Evolutionary conservation across 2,888 invertebrate genomes (phyloP).

Genomic region (Agonopterix alstromeriana): DNA sequence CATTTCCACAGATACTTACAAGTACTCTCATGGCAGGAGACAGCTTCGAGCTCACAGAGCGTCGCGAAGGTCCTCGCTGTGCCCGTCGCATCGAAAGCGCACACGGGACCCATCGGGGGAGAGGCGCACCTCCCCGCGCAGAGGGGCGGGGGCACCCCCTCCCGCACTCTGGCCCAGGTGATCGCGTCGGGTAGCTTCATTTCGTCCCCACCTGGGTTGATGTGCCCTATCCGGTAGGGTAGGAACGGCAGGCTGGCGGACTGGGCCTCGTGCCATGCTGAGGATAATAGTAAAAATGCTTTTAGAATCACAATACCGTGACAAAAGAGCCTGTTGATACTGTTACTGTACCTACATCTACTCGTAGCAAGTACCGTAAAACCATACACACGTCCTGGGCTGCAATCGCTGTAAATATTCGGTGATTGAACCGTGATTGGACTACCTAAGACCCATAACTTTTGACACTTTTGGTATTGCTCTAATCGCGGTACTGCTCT

Average conservation of each 20-base stretch:
- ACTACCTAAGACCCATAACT: no score
- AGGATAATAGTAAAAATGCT: background rate
- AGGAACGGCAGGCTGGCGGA: slow-evolving; percentile 51
- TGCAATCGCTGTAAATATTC: no score
- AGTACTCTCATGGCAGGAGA: slow-evolving; percentile 75
- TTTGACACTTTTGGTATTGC: no score
- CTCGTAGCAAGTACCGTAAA: no score
- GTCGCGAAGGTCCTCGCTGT: slow-evolving; percentile 75
- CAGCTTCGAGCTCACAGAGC: slow-evolving; percentile 74
- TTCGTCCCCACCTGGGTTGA: slow-evolving; percentile 17
- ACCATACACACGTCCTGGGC: no score
- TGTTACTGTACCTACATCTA: no score
- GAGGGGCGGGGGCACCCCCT: slow-evolving; percentile 61
- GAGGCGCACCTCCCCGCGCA: slow-evolving; percentile 56
- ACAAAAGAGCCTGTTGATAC: no score
- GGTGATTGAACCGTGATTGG: no score
- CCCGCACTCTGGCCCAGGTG: slow-evolving; percentile 42
- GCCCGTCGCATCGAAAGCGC: slow-evolving; percentile 76
- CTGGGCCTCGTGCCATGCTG: slow-evolving; percentile 51
- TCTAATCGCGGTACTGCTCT: no score
- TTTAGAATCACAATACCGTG: background rate
- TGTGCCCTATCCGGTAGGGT: slow-evolving; percentile 39
- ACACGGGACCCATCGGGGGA: slow-evolving; percentile 72
- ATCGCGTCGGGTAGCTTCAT: slow-evolving; percentile 31
- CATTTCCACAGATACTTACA: slow-evolving; percentile 53